Base-by-base conservation (phyloP, 2,797 vertebrate species). In the Percopsis omiscomaycus region DNA sequence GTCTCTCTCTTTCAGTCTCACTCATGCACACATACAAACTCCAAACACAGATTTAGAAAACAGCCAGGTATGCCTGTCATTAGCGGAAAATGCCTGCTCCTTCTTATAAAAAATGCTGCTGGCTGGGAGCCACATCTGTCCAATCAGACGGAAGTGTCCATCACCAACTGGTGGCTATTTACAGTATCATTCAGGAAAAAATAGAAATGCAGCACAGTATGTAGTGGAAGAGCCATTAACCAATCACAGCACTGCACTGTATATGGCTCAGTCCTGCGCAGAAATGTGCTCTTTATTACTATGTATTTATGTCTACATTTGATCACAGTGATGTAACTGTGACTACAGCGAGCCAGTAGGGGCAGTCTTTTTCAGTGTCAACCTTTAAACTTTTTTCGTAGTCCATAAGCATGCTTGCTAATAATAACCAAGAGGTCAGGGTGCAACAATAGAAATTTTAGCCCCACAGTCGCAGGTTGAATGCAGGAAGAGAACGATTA, bases 31-130 rank as follows among this genome's bases (percentile, higher is more conserved):
- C 30, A 54, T 46, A 13, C 55, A 55, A 53, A 54, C 62, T 28
- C 29, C 61, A 73, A 59, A 69, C 58, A 64, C 55, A 71, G 50
- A 15, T 50, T 61, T 53, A 44, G 28, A 61, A 69, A 54, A 69
- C 59, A 62, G 52, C 30, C 60, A 55, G 15, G 54, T 42, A 16
- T 37, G 45, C 27, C 58, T 56, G 55, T 56, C 15, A 61, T 79
- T 64, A 46, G 45, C 59, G 66, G 57, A 83, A 77, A 87, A 77
- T 85, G 79, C 81, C 77, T 51, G 52, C 22, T 22, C 22, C 22
- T 22, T 22, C 22, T 22, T 59, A 69, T 60, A 60, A 57, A 69
- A 49, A 47, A 44, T 66, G 22, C 28, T 44, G 22, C 59, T 10
- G 46, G n/a, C 58, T 46, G 12, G 27, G 15, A 55, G 37, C 15